Evolutionary conservation across 35 echinoderm and acorn worm genomes (phyloP).

Genomic region (Apostichopus californicus): DNA sequence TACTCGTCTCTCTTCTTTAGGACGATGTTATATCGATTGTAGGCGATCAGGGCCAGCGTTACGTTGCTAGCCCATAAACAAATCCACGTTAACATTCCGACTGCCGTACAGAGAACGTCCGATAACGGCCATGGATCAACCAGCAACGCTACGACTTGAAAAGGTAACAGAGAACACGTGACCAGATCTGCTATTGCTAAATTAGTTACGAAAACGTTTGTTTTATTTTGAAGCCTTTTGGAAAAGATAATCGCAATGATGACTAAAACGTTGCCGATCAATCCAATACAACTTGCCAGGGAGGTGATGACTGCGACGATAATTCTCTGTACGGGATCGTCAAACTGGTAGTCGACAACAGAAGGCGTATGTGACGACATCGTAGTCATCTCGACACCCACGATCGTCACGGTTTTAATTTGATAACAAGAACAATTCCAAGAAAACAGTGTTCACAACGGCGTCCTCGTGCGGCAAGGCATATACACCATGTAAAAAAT

Average conservation of each 20-base stretch:
- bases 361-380: not conserved
- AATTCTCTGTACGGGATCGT: constrained; percentile 14
- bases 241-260: constrained; percentile 19
- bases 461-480: no score
- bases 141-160: not conserved
- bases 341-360: not conserved
- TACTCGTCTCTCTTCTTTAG: not conserved
- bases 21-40: constrained; percentile 23
- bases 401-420: not conserved
- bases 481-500: no score
- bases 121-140: constrained; percentile 13
- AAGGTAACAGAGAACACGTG: constrained; percentile 2
- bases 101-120: not conserved
- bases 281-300: not conserved
- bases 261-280: constrained; percentile 21
- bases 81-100: constrained; percentile 25
- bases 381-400: not conserved
- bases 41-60: not conserved
- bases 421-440: no score
- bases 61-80: constrained; percentile 13
- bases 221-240: no score
- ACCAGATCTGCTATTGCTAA: not conserved
- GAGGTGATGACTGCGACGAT: not conserved
- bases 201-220: not conserved
- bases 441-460: no score